Percentiles rank a stretch among this genome's conserved stretches.
phyloP scores from a whole-genome alignment of 1,140 invertebrate genomes.

The Penaeus japonicus region DNA sequence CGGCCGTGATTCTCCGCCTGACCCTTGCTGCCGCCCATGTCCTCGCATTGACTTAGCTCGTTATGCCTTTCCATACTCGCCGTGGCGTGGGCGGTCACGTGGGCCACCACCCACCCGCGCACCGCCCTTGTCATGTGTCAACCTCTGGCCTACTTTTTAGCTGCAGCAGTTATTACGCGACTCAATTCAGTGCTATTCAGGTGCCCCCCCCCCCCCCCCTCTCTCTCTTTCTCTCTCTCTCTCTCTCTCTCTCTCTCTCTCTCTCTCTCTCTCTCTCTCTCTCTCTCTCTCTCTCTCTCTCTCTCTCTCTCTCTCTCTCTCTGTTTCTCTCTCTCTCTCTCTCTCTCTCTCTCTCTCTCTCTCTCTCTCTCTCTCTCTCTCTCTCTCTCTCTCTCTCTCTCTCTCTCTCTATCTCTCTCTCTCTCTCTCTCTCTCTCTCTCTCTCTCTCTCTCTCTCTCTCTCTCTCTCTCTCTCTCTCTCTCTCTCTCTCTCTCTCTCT shows the following conservation, averaged over 20 bases:
- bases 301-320: not conserved
- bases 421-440: not conserved
- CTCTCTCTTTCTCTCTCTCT: constrained; percentile 32
- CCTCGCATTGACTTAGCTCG: too few relatives aligned
- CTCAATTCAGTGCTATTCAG: too few relatives aligned
- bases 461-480: not conserved
- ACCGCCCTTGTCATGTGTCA: too few relatives aligned
- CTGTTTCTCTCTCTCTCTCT: not conserved
- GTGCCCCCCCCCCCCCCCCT: not conserved
- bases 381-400: not conserved
- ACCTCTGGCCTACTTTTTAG: too few relatives aligned
- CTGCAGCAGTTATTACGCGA: too few relatives aligned
- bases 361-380: not conserved
- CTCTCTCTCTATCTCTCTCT: not conserved
- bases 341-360: too few relatives aligned
- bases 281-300: too few relatives aligned
- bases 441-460: constrained; percentile 15
- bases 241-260: not conserved
- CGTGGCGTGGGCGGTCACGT: too few relatives aligned
- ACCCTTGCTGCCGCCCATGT: too few relatives aligned
- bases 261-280: not conserved
- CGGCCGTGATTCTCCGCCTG: too few relatives aligned
- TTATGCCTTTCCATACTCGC: too few relatives aligned
- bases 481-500: not conserved
- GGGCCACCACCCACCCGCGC: too few relatives aligned